phyloP scores from a whole-genome alignment of 2,113 vertebrate species.

The Turdus rufiventris region DNA sequence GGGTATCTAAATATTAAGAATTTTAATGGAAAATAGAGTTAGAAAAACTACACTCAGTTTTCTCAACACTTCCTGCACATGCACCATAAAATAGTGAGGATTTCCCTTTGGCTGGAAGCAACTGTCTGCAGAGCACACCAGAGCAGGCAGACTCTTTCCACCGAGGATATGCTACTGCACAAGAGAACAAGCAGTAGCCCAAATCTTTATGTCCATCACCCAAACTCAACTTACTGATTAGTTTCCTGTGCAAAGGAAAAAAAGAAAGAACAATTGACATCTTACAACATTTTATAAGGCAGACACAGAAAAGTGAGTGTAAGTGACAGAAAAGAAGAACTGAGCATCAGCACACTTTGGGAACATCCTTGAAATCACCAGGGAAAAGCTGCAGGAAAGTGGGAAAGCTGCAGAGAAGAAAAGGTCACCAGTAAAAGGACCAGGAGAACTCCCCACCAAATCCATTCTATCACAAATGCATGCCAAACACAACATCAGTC shows the following conservation, averaged over 20 bases:
- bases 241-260: not conserved
- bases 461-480: not conserved
- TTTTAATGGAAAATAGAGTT: not conserved
- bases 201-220: not conserved
- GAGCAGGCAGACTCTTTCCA: not conserved
- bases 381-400: not conserved
- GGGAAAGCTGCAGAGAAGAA: not conserved
- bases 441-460: not conserved
- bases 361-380: not conserved
- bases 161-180: not conserved
- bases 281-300: not conserved
- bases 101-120: conserved; percentile 7
- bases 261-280: not conserved
- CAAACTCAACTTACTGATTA: not conserved
- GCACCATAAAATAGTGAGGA: accelerated
- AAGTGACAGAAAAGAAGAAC: not conserved
- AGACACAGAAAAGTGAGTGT: not conserved
- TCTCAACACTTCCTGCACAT: not conserved
- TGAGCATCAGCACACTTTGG: not conserved
- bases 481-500: not conserved
- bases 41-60: not conserved
- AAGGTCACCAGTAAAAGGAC: not conserved
- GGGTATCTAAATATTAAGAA: conserved; percentile 28
- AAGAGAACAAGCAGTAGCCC: not conserved
- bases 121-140: not conserved